Percentiles rank a stretch among this genome's conserved stretches.
phyloP scores from a whole-genome alignment of 2,113 vertebrate species.

The Tichodroma muraria region DNA sequence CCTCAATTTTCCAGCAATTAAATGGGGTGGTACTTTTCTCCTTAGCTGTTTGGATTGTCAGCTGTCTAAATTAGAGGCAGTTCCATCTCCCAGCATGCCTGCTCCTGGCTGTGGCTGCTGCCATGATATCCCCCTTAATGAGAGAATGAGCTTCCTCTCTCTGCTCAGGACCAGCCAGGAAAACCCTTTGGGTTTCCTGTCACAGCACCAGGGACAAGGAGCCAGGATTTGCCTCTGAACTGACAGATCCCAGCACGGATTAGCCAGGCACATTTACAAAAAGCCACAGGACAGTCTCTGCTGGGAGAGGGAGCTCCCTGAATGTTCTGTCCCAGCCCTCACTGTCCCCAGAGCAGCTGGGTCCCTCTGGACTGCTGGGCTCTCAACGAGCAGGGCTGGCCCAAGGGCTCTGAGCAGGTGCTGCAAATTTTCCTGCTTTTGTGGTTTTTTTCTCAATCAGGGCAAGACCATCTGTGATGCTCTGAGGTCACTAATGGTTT shows the following conservation, averaged over 20 bases:
- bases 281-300: too few relatives aligned
- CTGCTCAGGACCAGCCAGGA: not conserved
- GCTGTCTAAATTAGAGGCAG: not conserved
- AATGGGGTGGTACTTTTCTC: not conserved
- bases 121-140: not conserved
- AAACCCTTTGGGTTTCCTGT: not conserved
- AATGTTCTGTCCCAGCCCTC: not conserved
- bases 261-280: not conserved
- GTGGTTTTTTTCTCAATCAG: not conserved
- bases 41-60: not conserved
- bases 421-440: not conserved
- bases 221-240: not conserved
- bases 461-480: slow-evolving; percentile 16
- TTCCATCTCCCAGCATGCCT: not conserved
- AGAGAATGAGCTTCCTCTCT: not conserved
- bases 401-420: not conserved
- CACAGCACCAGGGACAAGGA: not conserved
- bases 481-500: slow-evolving; percentile 51
- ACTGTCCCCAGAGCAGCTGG: not conserved
- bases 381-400: not conserved
- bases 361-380: slow-evolving; percentile 6
- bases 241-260: not conserved
- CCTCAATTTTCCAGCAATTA: not conserved
- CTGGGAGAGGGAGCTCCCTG: not conserved
- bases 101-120: not conserved